A percentile compares a stretch with the other conserved stretches of the same genome.
Evolutionary conservation across 2,113 vertebrate species (phyloP).

Genomic region (Phalacrocorax brasilianus): DNA sequence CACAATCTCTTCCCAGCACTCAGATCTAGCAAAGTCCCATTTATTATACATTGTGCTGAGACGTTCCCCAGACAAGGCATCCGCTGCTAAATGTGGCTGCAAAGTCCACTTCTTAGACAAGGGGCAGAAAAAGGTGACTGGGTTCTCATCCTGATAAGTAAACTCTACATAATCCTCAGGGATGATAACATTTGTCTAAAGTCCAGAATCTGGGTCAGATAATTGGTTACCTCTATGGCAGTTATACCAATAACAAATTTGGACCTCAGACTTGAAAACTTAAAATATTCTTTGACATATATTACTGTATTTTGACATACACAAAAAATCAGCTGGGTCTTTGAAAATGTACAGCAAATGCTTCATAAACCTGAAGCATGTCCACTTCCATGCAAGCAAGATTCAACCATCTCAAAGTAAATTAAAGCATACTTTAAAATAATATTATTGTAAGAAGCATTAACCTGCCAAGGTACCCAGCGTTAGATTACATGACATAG

Average conservation of each 20-base stretch:
- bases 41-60: background rate
- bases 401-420: background rate
- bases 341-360: background rate
- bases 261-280: conserved; percentile 32
- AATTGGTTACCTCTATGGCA: background rate
- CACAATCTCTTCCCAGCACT: background rate
- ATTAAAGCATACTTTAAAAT: background rate
- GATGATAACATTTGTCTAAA: conserved; percentile 53
- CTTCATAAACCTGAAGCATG: background rate
- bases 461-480: background rate
- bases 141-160: conserved; percentile 31
- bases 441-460: background rate
- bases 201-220: conserved; percentile 38
- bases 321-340: background rate
- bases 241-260: background rate
- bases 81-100: background rate
- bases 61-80: background rate
- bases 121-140: background rate
- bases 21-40: background rate
- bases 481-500: background rate
- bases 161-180: conserved; percentile 3
- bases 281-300: background rate
- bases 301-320: background rate
- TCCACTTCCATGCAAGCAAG: background rate
- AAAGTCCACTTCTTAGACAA: conserved; percentile 26